A percentile compares a stretch with the other conserved stretches of the same genome.
phyloP scores from a whole-genome alignment of 2,797 vertebrate species.

The Odontamblyopus lacepedii region DNA sequence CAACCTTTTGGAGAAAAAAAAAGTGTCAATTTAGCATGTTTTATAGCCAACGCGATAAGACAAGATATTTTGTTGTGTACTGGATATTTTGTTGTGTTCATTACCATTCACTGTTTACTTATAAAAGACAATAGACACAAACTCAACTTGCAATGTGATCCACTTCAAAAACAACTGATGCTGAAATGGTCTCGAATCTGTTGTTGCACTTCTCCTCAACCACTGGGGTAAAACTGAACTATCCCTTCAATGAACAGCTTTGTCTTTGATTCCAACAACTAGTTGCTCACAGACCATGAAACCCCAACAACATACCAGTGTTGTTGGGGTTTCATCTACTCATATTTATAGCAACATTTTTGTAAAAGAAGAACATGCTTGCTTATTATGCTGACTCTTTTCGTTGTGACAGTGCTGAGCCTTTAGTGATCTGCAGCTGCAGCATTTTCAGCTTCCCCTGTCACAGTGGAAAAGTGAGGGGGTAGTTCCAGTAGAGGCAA shows the following conservation, averaged over 20 bases:
- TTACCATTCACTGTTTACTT: too few relatives aligned
- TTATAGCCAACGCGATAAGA: too few relatives aligned
- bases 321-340: neutral
- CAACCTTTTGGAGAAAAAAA: too few relatives aligned
- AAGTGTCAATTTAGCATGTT: too few relatives aligned
- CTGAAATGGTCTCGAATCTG: slow-evolving; percentile 18
- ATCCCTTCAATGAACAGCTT: neutral
- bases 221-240: slow-evolving; percentile 43
- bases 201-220: slow-evolving; percentile 29
- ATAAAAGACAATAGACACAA: too few relatives aligned
- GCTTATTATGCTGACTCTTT: slow-evolving; percentile 54
- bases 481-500: neutral
- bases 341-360: neutral
- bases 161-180: neutral
- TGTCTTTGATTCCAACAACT: neutral
- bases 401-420: slow-evolving; percentile 40
- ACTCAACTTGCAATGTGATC: too few relatives aligned
- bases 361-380: slow-evolving; percentile 23
- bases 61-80: too few relatives aligned
- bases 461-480: slow-evolving; percentile 32
- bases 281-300: neutral
- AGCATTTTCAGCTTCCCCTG: slow-evolving; percentile 54
- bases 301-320: too few relatives aligned
- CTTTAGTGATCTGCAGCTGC: slow-evolving; percentile 57
- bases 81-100: too few relatives aligned